Evolutionary conservation across 2,113 vertebrate genomes (phyloP).

Genomic region (Tragelaphus buxtoni): DNA sequence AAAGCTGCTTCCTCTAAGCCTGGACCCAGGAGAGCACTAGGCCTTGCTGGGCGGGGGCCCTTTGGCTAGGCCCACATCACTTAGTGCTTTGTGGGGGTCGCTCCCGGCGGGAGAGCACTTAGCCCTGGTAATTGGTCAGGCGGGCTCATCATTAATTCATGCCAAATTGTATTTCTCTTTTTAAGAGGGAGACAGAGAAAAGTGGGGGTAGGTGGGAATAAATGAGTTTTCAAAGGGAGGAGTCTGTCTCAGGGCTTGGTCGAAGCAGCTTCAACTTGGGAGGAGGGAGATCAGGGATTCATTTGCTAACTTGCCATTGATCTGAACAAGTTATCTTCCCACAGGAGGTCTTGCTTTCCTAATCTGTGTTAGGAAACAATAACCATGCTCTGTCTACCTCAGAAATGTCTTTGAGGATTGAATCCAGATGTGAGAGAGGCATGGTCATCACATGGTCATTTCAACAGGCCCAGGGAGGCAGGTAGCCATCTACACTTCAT

Average conservation of each 20-base stretch:
- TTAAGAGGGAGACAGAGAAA: neutral
- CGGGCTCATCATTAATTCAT: slow-evolving; percentile 83
- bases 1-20: slow-evolving; percentile 79
- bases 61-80: slow-evolving; percentile 54
- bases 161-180: slow-evolving; percentile 66
- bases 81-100: slow-evolving; percentile 74
- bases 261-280: slow-evolving; percentile 3
- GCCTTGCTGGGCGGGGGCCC: slow-evolving; percentile 67
- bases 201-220: slow-evolving; percentile 21
- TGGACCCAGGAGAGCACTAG: slow-evolving; percentile 75
- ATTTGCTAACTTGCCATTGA: slow-evolving; percentile 21
- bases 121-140: slow-evolving; percentile 82
- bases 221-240: slow-evolving; percentile 37
- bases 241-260: neutral
- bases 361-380: slow-evolving; percentile 9
- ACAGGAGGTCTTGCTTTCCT: neutral
- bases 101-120: slow-evolving; percentile 78
- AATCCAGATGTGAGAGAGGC: slow-evolving; percentile 12
- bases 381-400: neutral
- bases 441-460: neutral
- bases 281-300: neutral
- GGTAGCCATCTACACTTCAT: slow-evolving; percentile 16
- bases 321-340: neutral
- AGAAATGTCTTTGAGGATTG: slow-evolving; percentile 14
- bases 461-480: neutral